Evolutionary conservation across 2,888 invertebrate species (phyloP), one percentile per base, ranked within the genome.

Genomic region (Oscheius myriophilus): DNA sequence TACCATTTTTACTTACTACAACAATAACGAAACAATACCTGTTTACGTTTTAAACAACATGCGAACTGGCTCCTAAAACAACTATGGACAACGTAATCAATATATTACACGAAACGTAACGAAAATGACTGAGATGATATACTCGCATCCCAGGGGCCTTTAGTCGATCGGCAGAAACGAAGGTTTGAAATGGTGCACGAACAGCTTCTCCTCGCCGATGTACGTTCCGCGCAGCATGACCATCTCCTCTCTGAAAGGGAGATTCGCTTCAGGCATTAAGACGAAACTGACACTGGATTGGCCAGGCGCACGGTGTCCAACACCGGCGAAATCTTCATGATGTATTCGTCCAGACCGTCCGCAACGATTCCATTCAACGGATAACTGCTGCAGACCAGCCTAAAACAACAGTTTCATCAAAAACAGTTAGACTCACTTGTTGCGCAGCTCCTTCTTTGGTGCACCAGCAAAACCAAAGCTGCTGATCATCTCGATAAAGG

Each of bases 141-240:
- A 33, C 3, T 33, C 9, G 33, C 9, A 33, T 33, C 33, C 9
- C 3, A 9, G 26, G 26, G 33, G 14, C 18, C 26, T n/a, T 49
- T 46, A 61, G 39, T 61, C 49, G 12, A 18, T 23, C 9, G 49
- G 49, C 14, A 61, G 25, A 25, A 49, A 61, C 21, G 49, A 45
- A 18, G 61, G 61, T 49, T 61, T 61, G 39, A 61, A 61, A 61
- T 61, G 61, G 49, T 61, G 61, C 9, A 61, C 61, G 33, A 61
- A 61, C 12, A 61, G 18, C 23, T 46, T n/a, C n/a, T 61, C 61
- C 25, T 61, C 61, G 26, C 33, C 4, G 2, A 61, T 46, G 18
- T 61, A 61, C 26, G 61, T 61, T 14, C 61, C 61, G 16, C 61
- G 61, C 46, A 61, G 39, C 61, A 61, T 61, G 2, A 61, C 61